Base-by-base conservation (phyloP, 2,797 vertebrate species). In the Sebastes oblongus region DNA sequence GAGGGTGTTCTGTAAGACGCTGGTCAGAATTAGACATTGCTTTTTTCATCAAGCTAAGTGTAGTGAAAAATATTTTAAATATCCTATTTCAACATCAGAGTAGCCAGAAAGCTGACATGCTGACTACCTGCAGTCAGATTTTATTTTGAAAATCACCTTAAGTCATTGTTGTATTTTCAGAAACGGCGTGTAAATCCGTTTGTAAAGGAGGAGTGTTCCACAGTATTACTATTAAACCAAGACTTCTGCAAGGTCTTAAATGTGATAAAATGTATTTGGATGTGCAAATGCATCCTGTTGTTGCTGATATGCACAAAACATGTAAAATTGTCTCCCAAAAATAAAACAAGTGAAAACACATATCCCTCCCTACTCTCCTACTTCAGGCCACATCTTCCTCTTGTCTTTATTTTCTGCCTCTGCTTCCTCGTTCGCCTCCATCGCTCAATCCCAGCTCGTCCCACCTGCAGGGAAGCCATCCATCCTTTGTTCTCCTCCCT, bases 401-500 rank as follows among this genome's bases (percentile, higher is more conserved):
- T 11, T 6, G 56, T 84, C 81, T 80, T 68, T 69, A 25, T 52
- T 86, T 74, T 30, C 32, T 39, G 6, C 61, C 83, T 64, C 30
- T 4, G 36, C 52, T 24, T 32, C 55, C 77, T 70, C 59, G 62
- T 46, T 72, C 65, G 16, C 64, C 68, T 72, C 69, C 78, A 66
- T 82, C 34, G 18, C 79, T 78, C 77, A 77, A 52, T 58, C 75
- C 2, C 1, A 42, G 65, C 74, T 50, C 27, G 54, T 75, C 62
- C 69, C 77, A 70, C 78, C 89, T 85, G 81, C 78, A 22, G 78
- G 84, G 80, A 56, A 82, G 52, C 20, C 78, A 83, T 88, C 80
- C 78, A 78, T 87, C 67, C 46, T 66, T 55, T 76, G 32, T 73
- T 72, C 66, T 58, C 16, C 70, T 59, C 39, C 71, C 72, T 66